A percentile compares a stretch with the other conserved stretches of the same genome.
Conservation (phyloP, 92 coral and sea anemone genomes). For the Paragorgia papillata region DNA sequence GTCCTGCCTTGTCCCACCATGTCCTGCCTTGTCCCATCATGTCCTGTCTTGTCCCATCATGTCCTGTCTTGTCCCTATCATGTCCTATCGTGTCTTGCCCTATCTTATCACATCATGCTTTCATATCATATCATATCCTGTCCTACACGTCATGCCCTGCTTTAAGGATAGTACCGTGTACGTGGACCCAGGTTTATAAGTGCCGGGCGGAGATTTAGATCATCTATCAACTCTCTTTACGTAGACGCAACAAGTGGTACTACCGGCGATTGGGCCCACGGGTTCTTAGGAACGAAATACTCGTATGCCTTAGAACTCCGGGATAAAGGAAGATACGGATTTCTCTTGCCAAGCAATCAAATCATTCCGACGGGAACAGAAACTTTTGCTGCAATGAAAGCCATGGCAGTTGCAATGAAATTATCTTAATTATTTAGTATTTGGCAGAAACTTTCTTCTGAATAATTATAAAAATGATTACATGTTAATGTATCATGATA, state of each 20-base stretch:
- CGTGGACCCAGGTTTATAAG: too few species aligned
- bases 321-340: constrained; percentile 80
- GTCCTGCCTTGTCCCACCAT: too few species aligned
- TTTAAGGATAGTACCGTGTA: too few species aligned
- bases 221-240: neutral
- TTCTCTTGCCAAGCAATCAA: constrained; percentile 76
- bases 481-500: neutral
- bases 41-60: too few species aligned
- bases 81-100: too few species aligned
- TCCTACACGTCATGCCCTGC: too few species aligned
- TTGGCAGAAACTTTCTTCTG: too few species aligned
- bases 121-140: too few species aligned
- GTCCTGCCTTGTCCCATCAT: too few species aligned
- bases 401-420: constrained; percentile 61
- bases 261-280: constrained; percentile 86
- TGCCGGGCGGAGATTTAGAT: neutral
- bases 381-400: constrained; percentile 86
- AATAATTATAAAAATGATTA: too few species aligned
- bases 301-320: constrained; percentile 90
- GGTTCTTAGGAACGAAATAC: constrained; percentile 78
- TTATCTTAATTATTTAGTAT: neutral
- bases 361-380: constrained; percentile 87
- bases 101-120: too few species aligned
- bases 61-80: too few species aligned
- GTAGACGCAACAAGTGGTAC: constrained; percentile 81